phyloP scores from a whole-genome alignment of 2,797 vertebrate species.

The Salmo trutta region DNA sequence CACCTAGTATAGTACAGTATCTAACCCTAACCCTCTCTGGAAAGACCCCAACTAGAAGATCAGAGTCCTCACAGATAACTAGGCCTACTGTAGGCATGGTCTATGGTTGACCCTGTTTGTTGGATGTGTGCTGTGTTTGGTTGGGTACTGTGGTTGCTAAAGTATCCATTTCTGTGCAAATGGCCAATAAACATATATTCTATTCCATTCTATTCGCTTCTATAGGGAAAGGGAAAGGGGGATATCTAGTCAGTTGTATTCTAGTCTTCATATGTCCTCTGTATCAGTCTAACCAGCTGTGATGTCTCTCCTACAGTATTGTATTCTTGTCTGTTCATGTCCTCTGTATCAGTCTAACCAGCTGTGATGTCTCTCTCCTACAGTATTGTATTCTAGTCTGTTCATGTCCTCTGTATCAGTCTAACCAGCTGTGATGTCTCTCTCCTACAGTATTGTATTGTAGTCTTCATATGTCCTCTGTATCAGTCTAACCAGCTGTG shows the following conservation, averaged over 20 bases:
- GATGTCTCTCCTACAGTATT: slow-evolving; percentile 61
- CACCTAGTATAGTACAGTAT: slow-evolving; percentile 37
- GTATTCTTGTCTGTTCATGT: not conserved
- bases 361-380: not conserved
- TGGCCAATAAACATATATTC: too few relatives aligned
- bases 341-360: not conserved
- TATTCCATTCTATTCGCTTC: too few relatives aligned
- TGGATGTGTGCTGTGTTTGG: too few relatives aligned
- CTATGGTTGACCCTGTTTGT: too few relatives aligned
- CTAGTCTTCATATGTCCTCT: not conserved
- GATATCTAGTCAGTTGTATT: too few relatives aligned
- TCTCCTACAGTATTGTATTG: slow-evolving; percentile 60
- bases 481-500: not conserved
- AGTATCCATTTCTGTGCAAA: too few relatives aligned
- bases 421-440: not conserved
- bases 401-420: too few relatives aligned
- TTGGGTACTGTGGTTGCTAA: too few relatives aligned
- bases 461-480: not conserved
- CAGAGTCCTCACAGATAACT: too few relatives aligned
- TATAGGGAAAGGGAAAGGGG: too few relatives aligned
- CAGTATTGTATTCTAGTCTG: slow-evolving; percentile 60
- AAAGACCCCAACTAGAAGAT: slow-evolving; percentile 93
- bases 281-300: not conserved
- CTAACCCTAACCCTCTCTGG: slow-evolving; percentile 66
- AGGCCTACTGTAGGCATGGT: too few relatives aligned